These are phyloP conservation scores for Strigamia crassipes DNA, from an alignment of 2,888 invertebrate species.

Conservation along the genomic window DNA sequence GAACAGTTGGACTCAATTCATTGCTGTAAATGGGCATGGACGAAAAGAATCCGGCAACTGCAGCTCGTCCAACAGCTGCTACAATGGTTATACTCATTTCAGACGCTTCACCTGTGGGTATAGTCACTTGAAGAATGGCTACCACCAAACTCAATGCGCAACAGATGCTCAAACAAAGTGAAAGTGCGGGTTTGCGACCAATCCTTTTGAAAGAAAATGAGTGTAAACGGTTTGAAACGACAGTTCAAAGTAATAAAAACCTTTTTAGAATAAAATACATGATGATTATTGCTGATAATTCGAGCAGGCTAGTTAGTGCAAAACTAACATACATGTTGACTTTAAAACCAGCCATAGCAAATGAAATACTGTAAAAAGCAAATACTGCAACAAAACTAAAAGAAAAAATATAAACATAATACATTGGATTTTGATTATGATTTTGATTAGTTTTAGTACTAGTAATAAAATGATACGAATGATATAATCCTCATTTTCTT, in stretches of 20 bases:
- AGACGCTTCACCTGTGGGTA: background rate
- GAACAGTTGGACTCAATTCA: conserved; percentile 5
- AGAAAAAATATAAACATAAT: background rate
- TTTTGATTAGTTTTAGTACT: background rate
- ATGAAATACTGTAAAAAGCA: conserved; percentile 5
- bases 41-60: background rate
- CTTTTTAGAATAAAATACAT: conserved; percentile 25
- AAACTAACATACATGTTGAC: background rate
- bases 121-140: background rate
- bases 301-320: background rate
- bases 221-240: no score
- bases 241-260: background rate
- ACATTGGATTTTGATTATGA: background rate
- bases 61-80: background rate
- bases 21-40: background rate
- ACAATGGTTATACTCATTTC: conserved; percentile 7
- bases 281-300: background rate
- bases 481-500: conserved; percentile 10
- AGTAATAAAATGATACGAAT: background rate
- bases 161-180: background rate
- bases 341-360: background rate
- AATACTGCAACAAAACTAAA: conserved; percentile 38
- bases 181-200: background rate
- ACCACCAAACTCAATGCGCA: background rate
- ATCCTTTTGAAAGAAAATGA: background rate